Conservation (phyloP, 2,888 invertebrate genomes). For the Cephus sareptanus region DNA sequence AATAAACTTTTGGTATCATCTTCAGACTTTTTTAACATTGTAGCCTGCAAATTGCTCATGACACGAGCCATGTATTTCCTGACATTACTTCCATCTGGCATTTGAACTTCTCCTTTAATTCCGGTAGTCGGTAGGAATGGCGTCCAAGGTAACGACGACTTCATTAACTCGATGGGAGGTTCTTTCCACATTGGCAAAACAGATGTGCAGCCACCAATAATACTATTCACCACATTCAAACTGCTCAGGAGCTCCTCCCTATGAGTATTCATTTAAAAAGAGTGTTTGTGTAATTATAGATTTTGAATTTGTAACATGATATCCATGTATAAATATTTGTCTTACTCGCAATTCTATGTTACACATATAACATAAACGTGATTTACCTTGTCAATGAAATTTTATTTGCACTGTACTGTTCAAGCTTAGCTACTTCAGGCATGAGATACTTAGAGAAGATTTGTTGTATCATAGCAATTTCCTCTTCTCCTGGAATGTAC, state of each 20-base stretch:
- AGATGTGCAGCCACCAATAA: conserved; percentile 73
- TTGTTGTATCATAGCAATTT: conserved; percentile 75
- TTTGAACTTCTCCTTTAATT: conserved; percentile 57
- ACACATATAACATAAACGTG: not conserved
- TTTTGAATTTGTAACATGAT: not conserved
- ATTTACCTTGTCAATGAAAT: conserved; percentile 66
- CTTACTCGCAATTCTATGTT: not conserved
- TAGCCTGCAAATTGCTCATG: conserved; percentile 73
- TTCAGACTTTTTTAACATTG: conserved; percentile 75
- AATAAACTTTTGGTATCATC: conserved; percentile 83
- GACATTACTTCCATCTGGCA: conserved; percentile 79
- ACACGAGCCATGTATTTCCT: conserved; percentile 72
- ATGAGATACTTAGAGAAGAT: conserved; percentile 75
- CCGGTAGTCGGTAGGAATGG: conserved; percentile 54
- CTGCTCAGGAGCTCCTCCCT: conserved; percentile 77
- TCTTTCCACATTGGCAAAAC: conserved; percentile 80
- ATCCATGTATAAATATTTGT: no score
- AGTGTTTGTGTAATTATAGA: not conserved
- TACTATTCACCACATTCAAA: conserved; percentile 75
- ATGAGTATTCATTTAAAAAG: conserved; percentile 30
- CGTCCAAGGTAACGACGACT: conserved; percentile 66
- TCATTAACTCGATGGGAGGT: conserved; percentile 64
- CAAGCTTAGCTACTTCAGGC: conserved; percentile 73
- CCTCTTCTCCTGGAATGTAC: conserved; percentile 80
- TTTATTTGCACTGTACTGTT: conserved; percentile 68